Percentiles rank a stretch among this genome's conserved stretches.
Evolutionary conservation across 1,140 invertebrate species (phyloP).

Genomic region (Drosophila sturtevanti): DNA sequence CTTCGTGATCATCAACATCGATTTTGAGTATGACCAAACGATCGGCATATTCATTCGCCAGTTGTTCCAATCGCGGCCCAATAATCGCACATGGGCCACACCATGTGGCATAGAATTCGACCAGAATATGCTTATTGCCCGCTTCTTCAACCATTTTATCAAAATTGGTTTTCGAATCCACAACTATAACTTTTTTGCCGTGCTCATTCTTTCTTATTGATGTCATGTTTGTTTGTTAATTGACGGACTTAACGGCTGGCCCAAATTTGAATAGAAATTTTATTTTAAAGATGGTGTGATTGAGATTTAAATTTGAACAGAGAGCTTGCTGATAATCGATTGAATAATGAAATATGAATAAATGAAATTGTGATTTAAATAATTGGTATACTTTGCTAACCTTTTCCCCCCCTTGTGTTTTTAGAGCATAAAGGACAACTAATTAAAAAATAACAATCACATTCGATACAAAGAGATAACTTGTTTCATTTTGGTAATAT

Average conservation of each 20-base stretch:
- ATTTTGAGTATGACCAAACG: slow-evolving; percentile 87
- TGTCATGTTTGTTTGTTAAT: slow-evolving; percentile 7
- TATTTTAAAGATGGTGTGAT: neutral
- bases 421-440: too few species aligned
- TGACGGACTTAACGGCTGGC: neutral
- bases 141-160: slow-evolving; percentile 88
- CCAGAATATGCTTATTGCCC: slow-evolving; percentile 92
- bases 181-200: slow-evolving; percentile 48
- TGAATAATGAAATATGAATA: neutral
- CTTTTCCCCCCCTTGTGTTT: too few species aligned
- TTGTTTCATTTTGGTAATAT: too few species aligned
- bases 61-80: slow-evolving; percentile 89
- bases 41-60: slow-evolving; percentile 84
- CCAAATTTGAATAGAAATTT: neutral
- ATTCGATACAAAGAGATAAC: too few species aligned
- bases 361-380: neutral
- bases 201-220: neutral
- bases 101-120: slow-evolving; percentile 89
- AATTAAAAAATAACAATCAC: too few species aligned
- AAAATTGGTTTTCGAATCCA: slow-evolving; percentile 86
- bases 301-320: neutral
- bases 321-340: neutral
- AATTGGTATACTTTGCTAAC: neutral
- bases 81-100: slow-evolving; percentile 97
- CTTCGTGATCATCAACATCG: slow-evolving; percentile 95